phyloP scores from a whole-genome alignment of 2,113 vertebrate genomes.

The Pterocles gutturalis region DNA sequence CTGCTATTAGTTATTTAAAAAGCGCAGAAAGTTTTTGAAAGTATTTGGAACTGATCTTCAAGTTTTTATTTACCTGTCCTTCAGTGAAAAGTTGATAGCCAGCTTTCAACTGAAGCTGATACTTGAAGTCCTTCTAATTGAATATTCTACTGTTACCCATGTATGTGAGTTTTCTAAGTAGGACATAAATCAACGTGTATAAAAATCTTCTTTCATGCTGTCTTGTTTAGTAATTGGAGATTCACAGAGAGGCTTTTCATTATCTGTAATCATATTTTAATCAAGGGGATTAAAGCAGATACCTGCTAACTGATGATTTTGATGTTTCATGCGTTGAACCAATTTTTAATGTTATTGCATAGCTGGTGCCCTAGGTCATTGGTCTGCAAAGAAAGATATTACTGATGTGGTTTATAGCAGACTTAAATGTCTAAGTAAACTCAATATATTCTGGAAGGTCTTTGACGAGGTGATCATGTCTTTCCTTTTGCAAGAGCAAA shows the following conservation, averaged over 20 bases:
- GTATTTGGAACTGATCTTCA: background rate
- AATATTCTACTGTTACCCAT: background rate
- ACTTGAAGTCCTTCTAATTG: background rate
- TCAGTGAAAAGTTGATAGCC: background rate
- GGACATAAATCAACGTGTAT: background rate
- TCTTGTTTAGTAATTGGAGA: background rate
- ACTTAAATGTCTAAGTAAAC: background rate
- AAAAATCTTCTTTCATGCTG: background rate
- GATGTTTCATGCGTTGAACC: background rate
- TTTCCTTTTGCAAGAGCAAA: background rate
- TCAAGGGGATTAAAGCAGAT: background rate
- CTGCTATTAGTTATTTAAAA: background rate
- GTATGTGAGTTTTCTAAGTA: background rate
- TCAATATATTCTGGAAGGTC: background rate
- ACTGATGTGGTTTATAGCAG: background rate
- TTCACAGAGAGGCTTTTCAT: background rate
- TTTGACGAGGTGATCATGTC: background rate
- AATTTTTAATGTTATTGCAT: background rate
- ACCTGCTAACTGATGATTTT: background rate
- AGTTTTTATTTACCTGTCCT: background rate
- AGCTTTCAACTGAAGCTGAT: background rate
- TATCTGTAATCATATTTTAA: background rate
- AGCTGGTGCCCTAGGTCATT: background rate
- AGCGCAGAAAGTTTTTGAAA: background rate
- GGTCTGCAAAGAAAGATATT: background rate